Evolutionary conservation across 1,140 invertebrate genomes (phyloP).

Genomic region (Macrotrachela quadricornifera): DNA sequence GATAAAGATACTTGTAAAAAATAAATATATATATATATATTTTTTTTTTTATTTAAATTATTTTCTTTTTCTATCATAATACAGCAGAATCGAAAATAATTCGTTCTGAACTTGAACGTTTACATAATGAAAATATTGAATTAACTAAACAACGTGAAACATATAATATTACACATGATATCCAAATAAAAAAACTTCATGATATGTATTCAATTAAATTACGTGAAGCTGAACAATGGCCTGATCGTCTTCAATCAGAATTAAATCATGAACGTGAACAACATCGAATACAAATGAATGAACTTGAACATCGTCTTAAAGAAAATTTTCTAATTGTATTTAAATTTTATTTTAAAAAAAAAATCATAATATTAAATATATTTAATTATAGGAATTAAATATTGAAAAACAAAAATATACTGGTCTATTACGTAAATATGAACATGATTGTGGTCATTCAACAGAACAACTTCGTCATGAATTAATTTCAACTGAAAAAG

Average conservation of each 20-base stretch:
- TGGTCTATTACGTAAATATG: not conserved
- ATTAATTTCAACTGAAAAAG: too few species aligned
- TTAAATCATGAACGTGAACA: constrained; percentile 1
- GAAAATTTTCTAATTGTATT: not conserved
- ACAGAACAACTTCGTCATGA: too few species aligned
- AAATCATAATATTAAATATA: too few species aligned
- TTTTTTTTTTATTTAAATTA: too few species aligned
- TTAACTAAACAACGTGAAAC: too few species aligned
- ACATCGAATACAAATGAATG: not conserved
- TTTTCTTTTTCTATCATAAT: too few species aligned
- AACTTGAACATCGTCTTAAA: not conserved
- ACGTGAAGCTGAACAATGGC: not conserved
- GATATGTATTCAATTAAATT: not conserved
- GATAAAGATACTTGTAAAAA: too few species aligned
- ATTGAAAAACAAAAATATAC: constrained; percentile 8
- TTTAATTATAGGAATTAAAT: not conserved
- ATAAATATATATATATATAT: too few species aligned
- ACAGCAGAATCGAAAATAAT: too few species aligned
- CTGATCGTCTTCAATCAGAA: not conserved
- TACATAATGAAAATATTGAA: too few species aligned
- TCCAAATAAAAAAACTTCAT: not conserved
- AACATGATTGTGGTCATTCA: too few species aligned
- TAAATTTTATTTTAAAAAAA: not conserved
- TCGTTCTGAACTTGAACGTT: too few species aligned
- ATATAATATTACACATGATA: not conserved